Conservation (phyloP, 2,797 vertebrate species). For the Alauda arvensis region DNA sequence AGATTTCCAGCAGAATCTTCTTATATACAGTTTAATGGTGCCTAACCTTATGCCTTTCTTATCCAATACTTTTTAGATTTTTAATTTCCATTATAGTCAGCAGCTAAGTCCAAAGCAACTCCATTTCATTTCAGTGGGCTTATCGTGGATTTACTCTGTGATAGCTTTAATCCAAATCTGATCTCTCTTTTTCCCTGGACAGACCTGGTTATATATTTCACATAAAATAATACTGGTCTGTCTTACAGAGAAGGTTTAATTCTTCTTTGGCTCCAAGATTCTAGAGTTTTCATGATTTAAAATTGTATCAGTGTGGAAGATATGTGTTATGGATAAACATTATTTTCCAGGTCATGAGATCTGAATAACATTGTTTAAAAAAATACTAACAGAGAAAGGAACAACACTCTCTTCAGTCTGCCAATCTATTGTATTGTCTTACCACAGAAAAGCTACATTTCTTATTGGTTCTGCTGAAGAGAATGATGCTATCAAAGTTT, state of each 20-base stretch:
- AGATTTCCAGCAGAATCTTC: background rate
- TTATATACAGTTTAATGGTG: background rate
- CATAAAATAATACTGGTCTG: background rate
- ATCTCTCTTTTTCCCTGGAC: background rate
- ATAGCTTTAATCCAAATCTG: background rate
- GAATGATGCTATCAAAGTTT: background rate
- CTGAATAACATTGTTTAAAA: background rate
- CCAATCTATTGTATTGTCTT: background rate
- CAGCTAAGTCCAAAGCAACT: background rate
- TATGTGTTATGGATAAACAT: background rate
- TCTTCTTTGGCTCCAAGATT: background rate
- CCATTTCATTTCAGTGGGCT: conserved; percentile 6
- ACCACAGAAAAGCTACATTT: background rate
- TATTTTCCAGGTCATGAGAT: background rate
- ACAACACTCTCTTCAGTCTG: background rate
- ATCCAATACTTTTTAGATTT: background rate
- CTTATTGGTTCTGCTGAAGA: background rate
- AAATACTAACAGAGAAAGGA: background rate
- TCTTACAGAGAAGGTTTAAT: background rate
- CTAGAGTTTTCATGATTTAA: background rate
- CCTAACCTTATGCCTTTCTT: background rate
- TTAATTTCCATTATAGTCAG: background rate
- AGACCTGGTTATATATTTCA: background rate
- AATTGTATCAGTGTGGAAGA: background rate
- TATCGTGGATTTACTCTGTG: background rate